Conservation (phyloP, 2,888 invertebrate genomes). For the Parnassius orleans region DNA sequence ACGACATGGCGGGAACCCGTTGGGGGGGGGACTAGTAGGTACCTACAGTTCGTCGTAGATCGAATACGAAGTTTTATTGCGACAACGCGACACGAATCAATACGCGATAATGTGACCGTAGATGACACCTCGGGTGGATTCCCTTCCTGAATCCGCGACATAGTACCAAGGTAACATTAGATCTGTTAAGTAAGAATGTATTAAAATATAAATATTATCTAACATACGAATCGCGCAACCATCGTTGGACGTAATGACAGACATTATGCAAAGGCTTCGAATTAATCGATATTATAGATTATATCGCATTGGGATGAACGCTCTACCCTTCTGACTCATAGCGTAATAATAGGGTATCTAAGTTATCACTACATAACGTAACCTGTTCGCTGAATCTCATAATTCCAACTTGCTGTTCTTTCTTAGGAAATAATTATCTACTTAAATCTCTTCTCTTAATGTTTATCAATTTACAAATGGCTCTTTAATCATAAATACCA, state of each 20-base stretch:
- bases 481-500: too few species aligned
- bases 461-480: constrained; percentile 1
- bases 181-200: not conserved
- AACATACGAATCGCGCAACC: constrained; percentile 22
- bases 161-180: too few species aligned
- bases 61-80: too few species aligned
- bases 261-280: constrained; percentile 37
- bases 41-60: too few species aligned
- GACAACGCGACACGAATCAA: too few species aligned
- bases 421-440: constrained; percentile 19
- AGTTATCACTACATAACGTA: constrained; percentile 54
- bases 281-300: constrained; percentile 43
- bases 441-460: constrained; percentile 10
- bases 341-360: constrained; percentile 60
- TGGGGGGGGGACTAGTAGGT: too few species aligned
- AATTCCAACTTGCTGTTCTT: constrained; percentile 31
- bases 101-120: too few species aligned
- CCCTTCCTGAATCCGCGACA: too few species aligned
- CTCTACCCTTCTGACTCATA: constrained; percentile 49
- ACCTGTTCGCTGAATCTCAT: constrained; percentile 57
- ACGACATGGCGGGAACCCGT: too few species aligned
- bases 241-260: constrained; percentile 40
- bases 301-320: constrained; percentile 37
- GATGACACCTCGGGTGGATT: too few species aligned
- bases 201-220: constrained; percentile 11